A percentile compares a stretch with the other conserved stretches of the same genome.
Evolutionary conservation across 1,140 invertebrate species (phyloP).

Genomic region (Drosophila ficusphila): DNA sequence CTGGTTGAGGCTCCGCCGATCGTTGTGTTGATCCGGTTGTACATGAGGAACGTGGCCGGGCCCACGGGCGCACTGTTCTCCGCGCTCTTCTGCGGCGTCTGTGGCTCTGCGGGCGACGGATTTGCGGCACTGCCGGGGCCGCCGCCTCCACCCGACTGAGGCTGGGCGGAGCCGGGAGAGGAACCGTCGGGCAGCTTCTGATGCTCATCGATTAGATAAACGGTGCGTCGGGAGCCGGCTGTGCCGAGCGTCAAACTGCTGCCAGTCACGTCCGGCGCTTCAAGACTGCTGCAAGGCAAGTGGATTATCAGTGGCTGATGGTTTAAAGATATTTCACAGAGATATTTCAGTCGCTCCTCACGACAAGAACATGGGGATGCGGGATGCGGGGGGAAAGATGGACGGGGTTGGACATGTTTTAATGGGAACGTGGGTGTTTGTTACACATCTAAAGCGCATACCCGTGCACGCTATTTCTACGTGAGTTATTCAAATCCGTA

Average conservation of each 20-base stretch:
- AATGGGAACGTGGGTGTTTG: constrained; percentile 18
- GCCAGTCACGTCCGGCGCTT: constrained; percentile 83
- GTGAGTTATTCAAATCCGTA: constrained; percentile 82
- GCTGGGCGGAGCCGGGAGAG: constrained; percentile 21
- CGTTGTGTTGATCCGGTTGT: constrained; percentile 92
- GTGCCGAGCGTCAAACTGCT: constrained; percentile 88
- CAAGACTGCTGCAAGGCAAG: constrained; percentile 64
- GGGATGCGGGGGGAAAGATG: not conserved
- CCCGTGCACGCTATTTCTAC: constrained; percentile 84
- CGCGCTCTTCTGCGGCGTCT: constrained; percentile 68
- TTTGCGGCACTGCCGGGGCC: constrained; percentile 43
- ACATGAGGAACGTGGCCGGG: constrained; percentile 89
- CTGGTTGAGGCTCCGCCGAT: constrained; percentile 86
- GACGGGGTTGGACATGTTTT: constrained; percentile 4
- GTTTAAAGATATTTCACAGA: not conserved
- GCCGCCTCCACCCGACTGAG: constrained; percentile 36
- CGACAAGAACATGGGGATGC: constrained; percentile 3
- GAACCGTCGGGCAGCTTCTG: constrained; percentile 85
- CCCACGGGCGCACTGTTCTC: constrained; percentile 21
- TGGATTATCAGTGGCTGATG: not conserved
- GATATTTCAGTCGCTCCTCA: no score
- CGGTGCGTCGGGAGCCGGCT: constrained; percentile 91
- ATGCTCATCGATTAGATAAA: constrained; percentile 92
- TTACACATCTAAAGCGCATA: constrained; percentile 80
- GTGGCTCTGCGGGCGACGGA: constrained; percentile 65